phyloP scores from a whole-genome alignment of 2,797 vertebrate species.

The Luscinia luscinia region DNA sequence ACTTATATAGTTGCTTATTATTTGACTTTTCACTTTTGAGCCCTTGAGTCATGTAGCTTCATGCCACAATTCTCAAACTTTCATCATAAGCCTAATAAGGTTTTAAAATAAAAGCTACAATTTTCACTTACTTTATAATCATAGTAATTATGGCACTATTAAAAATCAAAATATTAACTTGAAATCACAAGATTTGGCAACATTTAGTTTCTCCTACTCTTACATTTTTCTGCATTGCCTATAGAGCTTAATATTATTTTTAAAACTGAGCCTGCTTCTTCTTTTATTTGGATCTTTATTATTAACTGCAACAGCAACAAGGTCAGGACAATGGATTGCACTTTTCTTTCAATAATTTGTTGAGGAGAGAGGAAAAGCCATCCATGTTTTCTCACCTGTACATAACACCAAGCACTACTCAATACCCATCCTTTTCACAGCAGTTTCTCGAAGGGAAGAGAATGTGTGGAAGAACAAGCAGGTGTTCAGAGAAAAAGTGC shows the following conservation, averaged over 20 bases:
- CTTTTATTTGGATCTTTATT: background rate
- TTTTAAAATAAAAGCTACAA: background rate
- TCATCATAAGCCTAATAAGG: background rate
- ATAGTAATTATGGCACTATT: background rate
- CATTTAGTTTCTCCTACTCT: background rate
- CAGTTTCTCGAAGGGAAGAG: background rate
- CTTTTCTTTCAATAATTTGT: background rate
- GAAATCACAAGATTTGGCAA: background rate
- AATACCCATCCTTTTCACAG: background rate
- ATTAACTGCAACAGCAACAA: background rate
- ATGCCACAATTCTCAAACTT: background rate
- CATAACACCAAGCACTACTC: background rate
- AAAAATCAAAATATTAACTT: background rate
- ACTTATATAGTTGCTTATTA: background rate
- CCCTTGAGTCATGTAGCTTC: background rate
- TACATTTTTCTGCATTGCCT: background rate
- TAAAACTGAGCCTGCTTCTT: background rate
- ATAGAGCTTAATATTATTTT: background rate
- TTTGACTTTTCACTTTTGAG: background rate
- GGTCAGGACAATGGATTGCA: background rate
- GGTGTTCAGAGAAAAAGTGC: background rate
- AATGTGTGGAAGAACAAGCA: background rate
- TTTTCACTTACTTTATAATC: conserved; percentile 9
- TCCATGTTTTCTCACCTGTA: background rate
- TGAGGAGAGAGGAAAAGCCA: background rate